phyloP scores from a whole-genome alignment of 2,797 vertebrate genomes.

The Macrochelys suwanniensis region DNA sequence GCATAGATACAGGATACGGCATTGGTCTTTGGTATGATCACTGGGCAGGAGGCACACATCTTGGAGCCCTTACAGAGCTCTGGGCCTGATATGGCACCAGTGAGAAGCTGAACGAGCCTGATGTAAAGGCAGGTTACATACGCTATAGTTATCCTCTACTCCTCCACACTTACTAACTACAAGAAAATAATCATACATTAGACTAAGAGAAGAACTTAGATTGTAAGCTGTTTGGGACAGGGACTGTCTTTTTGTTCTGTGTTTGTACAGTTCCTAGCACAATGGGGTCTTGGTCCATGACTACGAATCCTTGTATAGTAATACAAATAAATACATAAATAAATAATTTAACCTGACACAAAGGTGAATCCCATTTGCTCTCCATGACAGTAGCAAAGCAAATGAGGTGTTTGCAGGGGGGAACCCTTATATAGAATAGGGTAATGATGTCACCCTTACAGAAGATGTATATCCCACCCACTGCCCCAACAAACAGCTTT shows the following conservation, averaged over 20 bases:
- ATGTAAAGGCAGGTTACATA: background rate
- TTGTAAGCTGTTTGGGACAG: accelerated
- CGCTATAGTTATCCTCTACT: background rate
- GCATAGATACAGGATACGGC: accelerated
- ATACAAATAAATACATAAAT: background rate
- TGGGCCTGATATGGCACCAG: too few species aligned
- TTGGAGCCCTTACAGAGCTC: background rate
- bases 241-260: background rate
- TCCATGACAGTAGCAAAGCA: background rate
- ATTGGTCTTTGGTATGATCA: background rate
- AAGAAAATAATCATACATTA: background rate
- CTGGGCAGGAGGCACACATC: background rate
- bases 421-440: background rate
- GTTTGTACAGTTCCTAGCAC: background rate
- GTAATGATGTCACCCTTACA: background rate
- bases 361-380: background rate
- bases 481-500: background rate
- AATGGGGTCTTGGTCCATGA: background rate
- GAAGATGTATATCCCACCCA: background rate
- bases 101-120: too few species aligned
- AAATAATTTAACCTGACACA: background rate
- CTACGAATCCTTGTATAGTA: background rate
- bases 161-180: accelerated
- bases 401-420: background rate
- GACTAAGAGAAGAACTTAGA: background rate